Percentiles rank a stretch among this genome's conserved stretches.
Evolutionary conservation across 2,113 vertebrate species (phyloP).

Genomic region (Seriola quinqueradiata): DNA sequence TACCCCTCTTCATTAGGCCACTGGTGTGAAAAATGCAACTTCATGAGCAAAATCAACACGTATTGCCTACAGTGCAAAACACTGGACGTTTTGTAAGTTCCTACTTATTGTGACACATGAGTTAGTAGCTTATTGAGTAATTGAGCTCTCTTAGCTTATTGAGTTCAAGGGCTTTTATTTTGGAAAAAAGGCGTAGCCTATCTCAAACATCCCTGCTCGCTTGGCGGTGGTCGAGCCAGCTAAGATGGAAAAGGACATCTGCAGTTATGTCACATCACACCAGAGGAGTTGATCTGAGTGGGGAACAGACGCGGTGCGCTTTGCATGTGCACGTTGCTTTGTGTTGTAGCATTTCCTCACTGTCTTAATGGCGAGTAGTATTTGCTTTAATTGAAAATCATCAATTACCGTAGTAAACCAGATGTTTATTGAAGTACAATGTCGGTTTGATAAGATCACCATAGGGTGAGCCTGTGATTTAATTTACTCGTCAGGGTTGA

Average conservation of each 20-base stretch:
- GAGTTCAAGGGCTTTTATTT: conserved; percentile 25
- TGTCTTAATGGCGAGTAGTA: neutral
- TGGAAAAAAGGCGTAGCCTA: neutral
- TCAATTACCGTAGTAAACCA: neutral
- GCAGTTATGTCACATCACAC: neutral
- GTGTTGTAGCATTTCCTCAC: neutral
- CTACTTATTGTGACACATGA: neutral
- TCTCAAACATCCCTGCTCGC: too few relatives aligned
- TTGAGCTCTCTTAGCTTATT: too few relatives aligned
- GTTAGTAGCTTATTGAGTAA: too few relatives aligned
- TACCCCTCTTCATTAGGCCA: too few relatives aligned
- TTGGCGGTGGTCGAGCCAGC: neutral
- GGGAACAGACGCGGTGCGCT: too few relatives aligned
- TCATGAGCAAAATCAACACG: neutral
- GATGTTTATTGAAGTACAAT: neutral
- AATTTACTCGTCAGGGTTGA: neutral
- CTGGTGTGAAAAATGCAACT: neutral
- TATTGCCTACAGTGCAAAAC: neutral
- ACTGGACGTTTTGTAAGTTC: neutral
- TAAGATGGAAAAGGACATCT: neutral
- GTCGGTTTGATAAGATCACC: neutral
- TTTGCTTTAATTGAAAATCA: neutral
- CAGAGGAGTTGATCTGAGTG: neutral
- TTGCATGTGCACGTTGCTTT: neutral
- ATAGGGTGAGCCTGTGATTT: too few relatives aligned